Evolutionary conservation across 2,113 vertebrate species (phyloP).

Genomic region (Leucoraja erinaceus): DNA sequence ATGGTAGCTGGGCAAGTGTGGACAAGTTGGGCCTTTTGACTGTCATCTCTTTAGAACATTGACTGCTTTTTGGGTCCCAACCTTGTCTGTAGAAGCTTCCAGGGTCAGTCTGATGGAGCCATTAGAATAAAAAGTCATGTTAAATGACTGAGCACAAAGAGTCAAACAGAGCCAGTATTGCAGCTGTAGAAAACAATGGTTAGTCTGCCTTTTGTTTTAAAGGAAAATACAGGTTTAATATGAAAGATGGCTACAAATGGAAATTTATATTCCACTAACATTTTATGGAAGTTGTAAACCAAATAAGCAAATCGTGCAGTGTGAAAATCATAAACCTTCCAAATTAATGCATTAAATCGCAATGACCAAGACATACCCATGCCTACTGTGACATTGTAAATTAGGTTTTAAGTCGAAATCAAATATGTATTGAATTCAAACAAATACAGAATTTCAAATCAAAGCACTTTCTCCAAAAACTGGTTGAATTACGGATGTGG

Average conservation of each 20-base stretch:
- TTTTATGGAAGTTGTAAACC: slow-evolving; percentile 49
- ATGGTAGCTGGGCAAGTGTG: too few species aligned
- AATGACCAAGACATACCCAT: slow-evolving; percentile 55
- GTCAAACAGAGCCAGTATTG: too few species aligned
- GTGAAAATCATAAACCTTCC: slow-evolving; percentile 54
- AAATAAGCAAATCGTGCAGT: slow-evolving; percentile 35
- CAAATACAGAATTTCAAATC: slow-evolving; percentile 51
- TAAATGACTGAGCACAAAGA: too few species aligned
- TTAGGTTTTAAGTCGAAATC: slow-evolving; percentile 61
- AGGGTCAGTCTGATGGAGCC: too few species aligned
- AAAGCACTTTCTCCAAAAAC: slow-evolving; percentile 49
- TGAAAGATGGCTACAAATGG: slow-evolving; percentile 57
- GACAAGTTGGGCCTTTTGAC: too few species aligned
- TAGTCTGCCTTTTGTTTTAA: not conserved
- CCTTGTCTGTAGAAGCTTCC: too few species aligned
- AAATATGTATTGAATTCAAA: slow-evolving; percentile 60
- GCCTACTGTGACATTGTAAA: slow-evolving; percentile 55
- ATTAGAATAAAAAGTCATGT: too few species aligned
- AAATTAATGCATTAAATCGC: slow-evolving; percentile 60
- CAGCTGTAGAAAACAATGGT: too few species aligned
- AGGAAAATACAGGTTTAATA: not conserved
- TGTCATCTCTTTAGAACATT: too few species aligned
- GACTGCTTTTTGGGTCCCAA: too few species aligned
- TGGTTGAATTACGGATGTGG: slow-evolving; percentile 26
- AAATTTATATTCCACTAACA: slow-evolving; percentile 63